A percentile compares a stretch with the other conserved stretches of the same genome.
phyloP scores from a whole-genome alignment of 2,888 invertebrate species.

The Tupiocoris notatus region DNA sequence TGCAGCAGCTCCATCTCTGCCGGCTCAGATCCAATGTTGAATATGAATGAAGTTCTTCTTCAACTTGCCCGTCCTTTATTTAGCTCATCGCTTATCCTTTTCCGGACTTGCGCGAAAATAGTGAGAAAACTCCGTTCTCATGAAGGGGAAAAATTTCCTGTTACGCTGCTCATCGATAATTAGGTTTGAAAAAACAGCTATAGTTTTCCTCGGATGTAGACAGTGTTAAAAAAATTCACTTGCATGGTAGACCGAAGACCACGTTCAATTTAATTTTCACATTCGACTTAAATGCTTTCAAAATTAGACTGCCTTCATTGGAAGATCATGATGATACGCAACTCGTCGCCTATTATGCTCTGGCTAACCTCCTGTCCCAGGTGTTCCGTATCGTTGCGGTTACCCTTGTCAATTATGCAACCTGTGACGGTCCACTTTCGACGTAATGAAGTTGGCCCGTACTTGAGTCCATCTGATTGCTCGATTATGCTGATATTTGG shows the following conservation, averaged over 20 bases:
- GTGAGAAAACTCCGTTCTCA: neutral
- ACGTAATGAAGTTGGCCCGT: neutral
- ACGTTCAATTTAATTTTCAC: too few species aligned
- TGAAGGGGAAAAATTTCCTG: neutral
- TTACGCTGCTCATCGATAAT: too few species aligned
- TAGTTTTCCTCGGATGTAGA: too few species aligned
- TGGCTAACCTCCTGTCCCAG: too few species aligned
- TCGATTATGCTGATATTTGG: neutral
- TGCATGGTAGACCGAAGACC: too few species aligned
- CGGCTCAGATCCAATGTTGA: constrained; percentile 17
- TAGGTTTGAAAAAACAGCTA: too few species aligned
- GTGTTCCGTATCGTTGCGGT: neutral
- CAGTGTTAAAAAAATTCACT: too few species aligned
- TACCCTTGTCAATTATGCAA: neutral
- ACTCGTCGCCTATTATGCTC: too few species aligned
- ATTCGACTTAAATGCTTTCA: too few species aligned
- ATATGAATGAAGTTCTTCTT: constrained; percentile 24
- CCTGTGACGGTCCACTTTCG: neutral
- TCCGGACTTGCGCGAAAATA: neutral
- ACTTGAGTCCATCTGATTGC: neutral
- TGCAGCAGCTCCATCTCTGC: constrained; percentile 6
- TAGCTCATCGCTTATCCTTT: neutral
- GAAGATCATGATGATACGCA: too few species aligned
- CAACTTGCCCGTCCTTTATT: neutral
- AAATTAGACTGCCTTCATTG: too few species aligned